Percentiles rank a stretch among this genome's conserved stretches.
Evolutionary conservation across 2,113 vertebrate species (phyloP).

Genomic region (Periophthalmus modestus): DNA sequence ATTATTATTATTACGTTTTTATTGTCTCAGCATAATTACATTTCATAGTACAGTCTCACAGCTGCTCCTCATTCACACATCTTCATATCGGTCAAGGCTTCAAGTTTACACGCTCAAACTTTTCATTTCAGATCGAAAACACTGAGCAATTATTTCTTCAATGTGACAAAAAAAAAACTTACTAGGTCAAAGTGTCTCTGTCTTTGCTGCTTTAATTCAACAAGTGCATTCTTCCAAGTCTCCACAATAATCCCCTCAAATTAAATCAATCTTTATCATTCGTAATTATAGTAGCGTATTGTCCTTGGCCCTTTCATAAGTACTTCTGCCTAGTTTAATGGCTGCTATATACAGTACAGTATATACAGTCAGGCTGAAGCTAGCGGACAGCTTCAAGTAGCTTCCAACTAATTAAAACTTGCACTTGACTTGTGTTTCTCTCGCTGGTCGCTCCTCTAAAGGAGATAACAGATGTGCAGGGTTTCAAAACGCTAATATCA

Average conservation of each 20-base stretch:
- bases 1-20: too few species aligned
- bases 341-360: neutral
- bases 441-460: neutral
- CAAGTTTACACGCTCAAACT: slow-evolving; percentile 38
- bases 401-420: slow-evolving; percentile 1
- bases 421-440: neutral
- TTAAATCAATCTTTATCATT: neutral
- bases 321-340: neutral
- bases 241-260: neutral
- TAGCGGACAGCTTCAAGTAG: neutral
- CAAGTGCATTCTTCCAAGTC: neutral
- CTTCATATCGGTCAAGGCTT: slow-evolving; percentile 46
- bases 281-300: neutral
- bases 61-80: neutral
- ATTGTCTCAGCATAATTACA: slow-evolving; percentile 38
- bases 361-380: neutral
- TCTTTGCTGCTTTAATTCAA: neutral
- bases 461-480: neutral
- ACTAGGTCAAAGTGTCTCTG: neutral
- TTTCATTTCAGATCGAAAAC: neutral
- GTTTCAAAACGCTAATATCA: neutral
- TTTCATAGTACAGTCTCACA: slow-evolving; percentile 14
- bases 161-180: neutral
- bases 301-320: neutral
- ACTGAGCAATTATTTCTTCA: neutral